A percentile compares a stretch with the other conserved stretches of the same genome.
Conservation (phyloP, 2,113 vertebrate species). For the Vimba vimba region DNA sequence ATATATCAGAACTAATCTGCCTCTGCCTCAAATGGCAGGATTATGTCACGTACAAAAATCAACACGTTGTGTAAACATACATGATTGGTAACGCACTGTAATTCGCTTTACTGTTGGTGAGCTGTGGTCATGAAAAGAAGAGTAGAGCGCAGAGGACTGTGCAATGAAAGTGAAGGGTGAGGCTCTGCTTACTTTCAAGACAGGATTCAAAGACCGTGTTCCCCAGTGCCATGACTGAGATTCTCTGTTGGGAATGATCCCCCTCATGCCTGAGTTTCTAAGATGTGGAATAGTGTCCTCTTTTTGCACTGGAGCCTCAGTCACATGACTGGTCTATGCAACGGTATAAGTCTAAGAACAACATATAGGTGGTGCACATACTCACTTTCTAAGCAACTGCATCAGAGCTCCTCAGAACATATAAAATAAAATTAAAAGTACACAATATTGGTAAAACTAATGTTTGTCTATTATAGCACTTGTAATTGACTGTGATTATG, state of each 20-base stretch:
- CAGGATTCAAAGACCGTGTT: slow-evolving; percentile 35
- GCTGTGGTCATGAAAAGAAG: slow-evolving; percentile 2
- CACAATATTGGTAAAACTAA: neutral
- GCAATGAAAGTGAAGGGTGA: neutral
- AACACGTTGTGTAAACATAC: neutral
- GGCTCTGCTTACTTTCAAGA: slow-evolving; percentile 22
- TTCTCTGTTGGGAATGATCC: neutral
- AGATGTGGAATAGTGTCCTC: neutral
- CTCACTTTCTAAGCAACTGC: neutral
- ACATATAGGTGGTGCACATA: neutral
- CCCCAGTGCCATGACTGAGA: slow-evolving; percentile 1
- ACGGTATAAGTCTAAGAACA: neutral
- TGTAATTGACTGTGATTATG: neutral
- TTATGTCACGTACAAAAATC: neutral
- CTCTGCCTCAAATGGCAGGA: neutral
- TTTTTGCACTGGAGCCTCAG: slow-evolving; percentile 14
- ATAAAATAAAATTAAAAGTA: neutral
- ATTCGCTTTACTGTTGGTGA: slow-evolving; percentile 4
- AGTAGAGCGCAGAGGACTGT: neutral
- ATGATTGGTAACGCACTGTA: neutral
- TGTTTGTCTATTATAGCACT: neutral
- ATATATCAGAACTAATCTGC: neutral
- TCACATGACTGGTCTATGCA: neutral
- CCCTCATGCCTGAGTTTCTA: neutral
- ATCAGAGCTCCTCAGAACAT: neutral